phyloP scores from a whole-genome alignment of 2,113 vertebrate species.

The Mastomys coucha region DNA sequence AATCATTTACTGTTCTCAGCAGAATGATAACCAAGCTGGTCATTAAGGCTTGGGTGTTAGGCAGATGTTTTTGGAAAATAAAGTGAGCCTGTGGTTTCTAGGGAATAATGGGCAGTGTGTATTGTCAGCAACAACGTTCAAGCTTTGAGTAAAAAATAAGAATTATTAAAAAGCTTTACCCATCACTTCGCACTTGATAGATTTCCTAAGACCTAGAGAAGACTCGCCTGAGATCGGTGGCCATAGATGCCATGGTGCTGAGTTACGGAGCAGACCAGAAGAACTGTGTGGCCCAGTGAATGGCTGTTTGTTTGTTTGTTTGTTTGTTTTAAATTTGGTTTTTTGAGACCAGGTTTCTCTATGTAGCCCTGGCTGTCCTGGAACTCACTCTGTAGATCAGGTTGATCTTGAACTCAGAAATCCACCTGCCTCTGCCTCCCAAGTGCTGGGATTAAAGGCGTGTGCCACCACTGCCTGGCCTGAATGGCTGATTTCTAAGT shows the following conservation, averaged over 20 bases:
- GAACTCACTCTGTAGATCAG: too few relatives aligned
- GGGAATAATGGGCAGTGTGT: neutral
- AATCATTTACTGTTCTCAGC: conserved; percentile 10
- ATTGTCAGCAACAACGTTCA: conserved; percentile 42
- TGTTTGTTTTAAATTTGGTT: too few relatives aligned
- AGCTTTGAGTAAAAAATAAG: conserved; percentile 44
- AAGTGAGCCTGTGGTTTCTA: conserved; percentile 20
- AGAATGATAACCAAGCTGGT: neutral
- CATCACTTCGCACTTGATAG: neutral
- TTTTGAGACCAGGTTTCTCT: too few relatives aligned
- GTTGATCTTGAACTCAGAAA: too few relatives aligned
- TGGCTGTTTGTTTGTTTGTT: too few relatives aligned
- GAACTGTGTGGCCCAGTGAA: neutral
- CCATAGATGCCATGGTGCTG: neutral
- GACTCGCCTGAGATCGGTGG: neutral
- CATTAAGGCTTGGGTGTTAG: neutral
- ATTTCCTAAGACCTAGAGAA: neutral
- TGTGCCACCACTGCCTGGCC: too few relatives aligned
- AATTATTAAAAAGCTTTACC: neutral
- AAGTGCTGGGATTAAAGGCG: too few relatives aligned
- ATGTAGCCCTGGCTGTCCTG: too few relatives aligned
- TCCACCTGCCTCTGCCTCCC: too few relatives aligned
- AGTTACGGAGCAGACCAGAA: neutral
- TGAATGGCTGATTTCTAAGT: neutral
- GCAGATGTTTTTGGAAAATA: conserved; percentile 14